These are phyloP conservation scores for Brachystomella parvula DNA, from an alignment of 1,140 invertebrate species.

Conservation along the genomic window DNA sequence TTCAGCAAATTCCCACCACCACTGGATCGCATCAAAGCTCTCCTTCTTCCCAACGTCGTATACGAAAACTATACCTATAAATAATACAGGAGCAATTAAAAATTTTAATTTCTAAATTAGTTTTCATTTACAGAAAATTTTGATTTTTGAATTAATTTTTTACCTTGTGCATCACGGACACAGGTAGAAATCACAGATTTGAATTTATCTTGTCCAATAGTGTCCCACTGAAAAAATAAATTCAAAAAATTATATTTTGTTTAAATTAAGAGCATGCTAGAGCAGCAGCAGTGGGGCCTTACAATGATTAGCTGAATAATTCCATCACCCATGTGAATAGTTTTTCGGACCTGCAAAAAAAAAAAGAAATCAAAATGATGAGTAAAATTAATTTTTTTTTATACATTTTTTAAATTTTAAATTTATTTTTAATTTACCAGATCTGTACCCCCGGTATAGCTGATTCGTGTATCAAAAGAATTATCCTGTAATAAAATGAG, in stretches of 20 bases:
- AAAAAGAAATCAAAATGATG: neutral
- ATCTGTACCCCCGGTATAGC: slow-evolving; percentile 25
- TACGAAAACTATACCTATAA: too few relatives aligned
- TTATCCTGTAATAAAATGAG: slow-evolving; percentile 21
- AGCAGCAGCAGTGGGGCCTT: too few relatives aligned
- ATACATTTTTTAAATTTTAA: too few relatives aligned
- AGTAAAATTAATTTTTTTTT: slow-evolving; percentile 1
- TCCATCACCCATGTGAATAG: slow-evolving; percentile 25
- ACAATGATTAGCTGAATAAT: slow-evolving; percentile 27
- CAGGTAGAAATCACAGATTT: slow-evolving; percentile 76
- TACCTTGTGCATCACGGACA: slow-evolving; percentile 81
- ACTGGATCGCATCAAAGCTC: slow-evolving; percentile 78
- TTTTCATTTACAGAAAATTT: too few relatives aligned
- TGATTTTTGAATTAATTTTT: slow-evolving; percentile 48
- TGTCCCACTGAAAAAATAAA: slow-evolving; percentile 25
- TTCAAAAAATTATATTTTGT: neutral
- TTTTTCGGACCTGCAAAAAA: slow-evolving; percentile 20
- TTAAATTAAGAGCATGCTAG: neutral
- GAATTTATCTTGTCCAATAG: slow-evolving; percentile 73
- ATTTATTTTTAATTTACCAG: slow-evolving; percentile 19
- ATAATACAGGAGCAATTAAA: too few relatives aligned
- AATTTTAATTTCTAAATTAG: too few relatives aligned
- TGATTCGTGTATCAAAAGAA: slow-evolving; percentile 21
- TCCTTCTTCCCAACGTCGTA: slow-evolving; percentile 87
- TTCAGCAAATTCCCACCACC: slow-evolving; percentile 79